Evolutionary conservation across 2,797 vertebrate species (phyloP).

Genomic region (Fratercula arctica): DNA sequence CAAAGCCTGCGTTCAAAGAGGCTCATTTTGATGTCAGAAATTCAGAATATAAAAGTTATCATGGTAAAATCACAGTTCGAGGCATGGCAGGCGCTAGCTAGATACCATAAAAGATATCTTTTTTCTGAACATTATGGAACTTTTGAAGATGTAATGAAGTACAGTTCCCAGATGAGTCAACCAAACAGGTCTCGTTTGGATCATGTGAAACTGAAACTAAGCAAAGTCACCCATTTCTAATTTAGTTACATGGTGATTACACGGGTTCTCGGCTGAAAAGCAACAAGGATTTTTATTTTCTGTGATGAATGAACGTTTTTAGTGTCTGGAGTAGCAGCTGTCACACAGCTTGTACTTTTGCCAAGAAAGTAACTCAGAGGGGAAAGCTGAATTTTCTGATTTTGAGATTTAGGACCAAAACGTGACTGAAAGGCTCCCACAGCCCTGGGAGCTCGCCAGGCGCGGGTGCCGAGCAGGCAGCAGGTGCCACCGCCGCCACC

Average conservation of each 20-base stretch:
- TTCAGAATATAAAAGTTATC: neutral
- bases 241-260: conserved; percentile 73
- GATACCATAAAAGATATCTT: neutral
- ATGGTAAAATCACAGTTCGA: neutral
- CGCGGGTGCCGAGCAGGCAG: neutral
- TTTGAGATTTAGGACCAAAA: neutral
- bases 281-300: conserved; percentile 22
- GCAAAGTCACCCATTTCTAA: conserved; percentile 66
- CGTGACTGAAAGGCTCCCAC: rapidly evolving
- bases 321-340: conserved; percentile 51
- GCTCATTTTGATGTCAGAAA: neutral
- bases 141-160: conserved; percentile 33
- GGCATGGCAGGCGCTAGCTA: neutral
- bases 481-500: neutral
- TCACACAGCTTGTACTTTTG: conserved; percentile 1
- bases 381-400: neutral
- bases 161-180: conserved; percentile 21
- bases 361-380: conserved; percentile 10
- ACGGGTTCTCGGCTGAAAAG: conserved; percentile 27
- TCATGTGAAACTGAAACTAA: conserved; percentile 61
- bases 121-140: neutral
- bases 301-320: conserved; percentile 26
- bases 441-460: neutral
- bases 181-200: conserved; percentile 52
- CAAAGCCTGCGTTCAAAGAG: neutral